Percentiles rank a stretch among this genome's conserved stretches.
Conservation (phyloP, 2,797 vertebrate genomes). For the Percopsis omiscomaycus region DNA sequence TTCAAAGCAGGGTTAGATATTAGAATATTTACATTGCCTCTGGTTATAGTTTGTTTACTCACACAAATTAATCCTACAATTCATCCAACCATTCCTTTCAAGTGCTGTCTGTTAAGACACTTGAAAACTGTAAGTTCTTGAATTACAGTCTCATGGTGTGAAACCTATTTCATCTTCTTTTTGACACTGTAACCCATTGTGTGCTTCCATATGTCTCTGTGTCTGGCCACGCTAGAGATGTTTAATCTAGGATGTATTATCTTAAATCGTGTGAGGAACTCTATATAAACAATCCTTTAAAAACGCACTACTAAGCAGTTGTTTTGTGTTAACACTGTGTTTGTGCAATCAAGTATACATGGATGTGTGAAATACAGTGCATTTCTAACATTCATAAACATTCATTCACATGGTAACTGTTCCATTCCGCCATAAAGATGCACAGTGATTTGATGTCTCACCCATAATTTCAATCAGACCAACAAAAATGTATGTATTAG, state of each 20-base stretch:
- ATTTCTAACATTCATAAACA: slow-evolving; percentile 16
- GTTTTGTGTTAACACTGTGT: slow-evolving; percentile 46
- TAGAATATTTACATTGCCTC: slow-evolving; percentile 38
- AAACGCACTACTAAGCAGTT: slow-evolving; percentile 9
- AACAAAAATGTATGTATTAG: not conserved
- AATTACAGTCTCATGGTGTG: slow-evolving; percentile 40
- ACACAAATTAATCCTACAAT: slow-evolving; percentile 36
- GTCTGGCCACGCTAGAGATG: slow-evolving; percentile 13
- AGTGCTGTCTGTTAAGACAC: slow-evolving; percentile 38
- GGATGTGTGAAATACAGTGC: slow-evolving; percentile 22
- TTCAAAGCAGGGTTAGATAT: slow-evolving; percentile 8
- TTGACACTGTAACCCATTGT: slow-evolving; percentile 16
- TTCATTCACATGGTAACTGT: slow-evolving; percentile 9
- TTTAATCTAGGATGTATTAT: slow-evolving; percentile 41
- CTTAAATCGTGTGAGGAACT: no score
- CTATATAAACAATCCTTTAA: slow-evolving; percentile 2
- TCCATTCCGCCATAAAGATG: not conserved
- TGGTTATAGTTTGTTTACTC: slow-evolving; percentile 24
- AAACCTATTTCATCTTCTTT: not conserved
- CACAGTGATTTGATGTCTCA: slow-evolving; percentile 45
- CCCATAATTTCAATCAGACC: slow-evolving; percentile 8
- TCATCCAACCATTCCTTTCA: slow-evolving; percentile 22
- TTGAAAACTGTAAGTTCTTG: slow-evolving; percentile 60
- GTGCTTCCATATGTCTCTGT: slow-evolving; percentile 26
- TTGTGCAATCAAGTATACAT: slow-evolving; percentile 35